Evolutionary conservation across 2,797 vertebrate species (phyloP), one percentile per base, ranked within the genome.

Genomic region (Eptatretus atami): DNA sequence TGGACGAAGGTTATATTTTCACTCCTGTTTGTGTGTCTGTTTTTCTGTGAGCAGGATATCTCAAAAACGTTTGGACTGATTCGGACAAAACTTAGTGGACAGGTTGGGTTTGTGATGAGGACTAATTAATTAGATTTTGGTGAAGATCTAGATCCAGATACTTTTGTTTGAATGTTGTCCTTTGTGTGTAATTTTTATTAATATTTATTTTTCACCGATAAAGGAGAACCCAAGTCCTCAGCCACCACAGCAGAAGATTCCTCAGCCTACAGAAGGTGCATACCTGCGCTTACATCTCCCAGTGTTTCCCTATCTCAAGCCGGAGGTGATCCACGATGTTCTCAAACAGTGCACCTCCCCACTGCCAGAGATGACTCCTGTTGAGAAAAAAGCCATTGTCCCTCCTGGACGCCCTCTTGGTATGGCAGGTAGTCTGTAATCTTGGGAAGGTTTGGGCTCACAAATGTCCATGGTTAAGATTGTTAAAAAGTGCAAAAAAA

Each of bases 211-310:
- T 4, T 53, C 65, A 69, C 69, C 63, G 10, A 19, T n/a, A 2
- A 69, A 98, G 92, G 92, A 98, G 71, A 98, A 87, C 68, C 90
- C 92, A 66, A 95, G 92, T 69, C 90, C 92, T 64, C 90, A 96
- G 74, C 90, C 94, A 79, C 82, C 87, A 8, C 95, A 95, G 75
- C 92, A 96, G 77, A 98, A 96, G 73, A 84, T 98, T 70, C 86
- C 86, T 5, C 79, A 83, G 54, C 92, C 92, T 1, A 92, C 85
- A 0, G 92, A 96, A 73, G 92, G 92, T 63, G 95, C 88, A 52
- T 87, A 98, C 73, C 69, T 96, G 69, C 79, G 88, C 2, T 82
- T 96, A 65, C 92, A 98, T 69, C 74, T 92, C 70, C 77, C 92
- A 65, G 85, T 90, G 53, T 96, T 98, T 64, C 83, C 86, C 2